phyloP scores from a whole-genome alignment of 2,797 vertebrate genomes.

The Gymnodraco acuticeps region DNA sequence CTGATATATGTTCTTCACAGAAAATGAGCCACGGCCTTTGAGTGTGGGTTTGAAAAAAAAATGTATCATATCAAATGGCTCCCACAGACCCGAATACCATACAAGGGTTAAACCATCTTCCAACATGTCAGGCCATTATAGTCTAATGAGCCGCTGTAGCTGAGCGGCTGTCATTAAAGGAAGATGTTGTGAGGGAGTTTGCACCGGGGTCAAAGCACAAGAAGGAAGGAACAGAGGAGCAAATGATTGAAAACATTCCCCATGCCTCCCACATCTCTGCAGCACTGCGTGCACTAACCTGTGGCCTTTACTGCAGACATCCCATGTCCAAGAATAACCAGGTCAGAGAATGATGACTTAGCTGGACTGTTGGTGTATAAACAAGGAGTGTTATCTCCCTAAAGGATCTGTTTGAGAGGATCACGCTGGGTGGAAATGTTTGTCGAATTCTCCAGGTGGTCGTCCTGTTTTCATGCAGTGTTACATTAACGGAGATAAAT shows the following conservation, averaged over 20 bases:
- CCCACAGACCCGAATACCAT: no score
- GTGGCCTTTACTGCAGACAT: slow-evolving; percentile 1
- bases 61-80: no score
- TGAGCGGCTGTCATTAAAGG: neutral
- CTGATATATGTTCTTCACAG: no score
- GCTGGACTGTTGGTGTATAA: slow-evolving; percentile 6
- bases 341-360: neutral
- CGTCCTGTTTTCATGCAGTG: neutral
- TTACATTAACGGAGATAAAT: neutral
- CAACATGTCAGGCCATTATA: no score
- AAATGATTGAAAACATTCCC: slow-evolving; percentile 17
- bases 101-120: no score
- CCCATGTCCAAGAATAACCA: slow-evolving; percentile 8
- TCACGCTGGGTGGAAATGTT: neutral
- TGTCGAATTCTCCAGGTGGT: neutral
- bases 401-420: neutral
- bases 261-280: slow-evolving; percentile 4
- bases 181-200: neutral
- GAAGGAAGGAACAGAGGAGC: slow-evolving; percentile 5
- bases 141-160: neutral
- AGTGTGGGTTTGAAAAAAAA: no score
- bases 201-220: slow-evolving; percentile 1
- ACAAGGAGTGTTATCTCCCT: neutral
- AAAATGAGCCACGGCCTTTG: neutral
- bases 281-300: slow-evolving; percentile 28